These are phyloP conservation scores for Agonopterix subpropinquella DNA, from an alignment of 2,888 invertebrate species.

Conservation along the genomic window DNA sequence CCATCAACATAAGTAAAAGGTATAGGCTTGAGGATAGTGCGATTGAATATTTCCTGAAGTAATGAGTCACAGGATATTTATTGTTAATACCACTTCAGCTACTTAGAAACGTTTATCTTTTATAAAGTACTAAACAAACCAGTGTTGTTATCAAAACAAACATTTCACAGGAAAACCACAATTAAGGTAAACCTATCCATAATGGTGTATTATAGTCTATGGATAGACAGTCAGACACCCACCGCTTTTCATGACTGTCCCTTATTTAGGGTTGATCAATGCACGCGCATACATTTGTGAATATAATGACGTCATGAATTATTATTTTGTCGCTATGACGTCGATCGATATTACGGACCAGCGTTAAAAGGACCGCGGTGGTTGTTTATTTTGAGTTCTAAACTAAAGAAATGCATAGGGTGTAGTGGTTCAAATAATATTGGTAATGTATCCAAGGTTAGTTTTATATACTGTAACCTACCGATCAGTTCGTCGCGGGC, in stretches of 20 bases:
- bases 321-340: slow-evolving; percentile 40
- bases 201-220: too few relatives aligned
- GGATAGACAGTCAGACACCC: too few relatives aligned
- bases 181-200: too few relatives aligned
- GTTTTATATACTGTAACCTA: slow-evolving; percentile 10
- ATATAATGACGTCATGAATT: slow-evolving; percentile 48
- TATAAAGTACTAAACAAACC: too few relatives aligned
- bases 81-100: too few relatives aligned
- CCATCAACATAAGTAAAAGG: too few relatives aligned
- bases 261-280: slow-evolving; percentile 37
- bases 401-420: slow-evolving; percentile 21
- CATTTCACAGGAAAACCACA: too few relatives aligned
- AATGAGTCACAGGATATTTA: too few relatives aligned
- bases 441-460: slow-evolving; percentile 26
- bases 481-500: slow-evolving; percentile 38
- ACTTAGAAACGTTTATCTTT: too few relatives aligned
- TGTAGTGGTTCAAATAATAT: slow-evolving; percentile 28
- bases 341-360: slow-evolving; percentile 46
- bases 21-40: too few relatives aligned
- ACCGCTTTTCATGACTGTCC: slow-evolving; percentile 6
- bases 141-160: too few relatives aligned
- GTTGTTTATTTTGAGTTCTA: background rate
- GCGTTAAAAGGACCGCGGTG: slow-evolving; percentile 25
- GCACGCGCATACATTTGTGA: slow-evolving; percentile 36
- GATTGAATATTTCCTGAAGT: too few relatives aligned